Conservation (phyloP, 1,140 invertebrate species). For the Eulimnadia texana region DNA sequence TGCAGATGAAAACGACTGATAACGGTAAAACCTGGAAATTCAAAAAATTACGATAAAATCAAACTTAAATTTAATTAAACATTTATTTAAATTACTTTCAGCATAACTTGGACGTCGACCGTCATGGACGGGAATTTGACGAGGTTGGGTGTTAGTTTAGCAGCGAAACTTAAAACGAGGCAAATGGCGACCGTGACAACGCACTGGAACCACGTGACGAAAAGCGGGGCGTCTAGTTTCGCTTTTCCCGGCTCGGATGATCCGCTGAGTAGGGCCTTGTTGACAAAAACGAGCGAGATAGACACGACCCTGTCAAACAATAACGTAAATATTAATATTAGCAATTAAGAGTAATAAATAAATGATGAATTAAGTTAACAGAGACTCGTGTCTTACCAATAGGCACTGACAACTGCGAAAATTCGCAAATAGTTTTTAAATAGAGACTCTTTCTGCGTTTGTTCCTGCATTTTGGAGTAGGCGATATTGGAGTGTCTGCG, state of each 20-base stretch:
- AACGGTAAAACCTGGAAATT: constrained; percentile 70
- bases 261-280: constrained; percentile 69
- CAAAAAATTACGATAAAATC: constrained; percentile 11
- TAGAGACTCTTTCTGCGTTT: background rate
- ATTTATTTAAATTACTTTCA: constrained; percentile 27
- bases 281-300: constrained; percentile 85
- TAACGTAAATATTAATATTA: constrained; percentile 20
- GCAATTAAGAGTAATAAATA: constrained; percentile 18
- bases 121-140: constrained; percentile 35
- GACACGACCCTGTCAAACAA: constrained; percentile 65
- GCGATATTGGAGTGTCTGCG: too few species aligned
- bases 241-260: constrained; percentile 24
- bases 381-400: constrained; percentile 67
- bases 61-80: background rate
- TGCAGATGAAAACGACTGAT: constrained; percentile 81
- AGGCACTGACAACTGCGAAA: constrained; percentile 47
- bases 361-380: too few species aligned
- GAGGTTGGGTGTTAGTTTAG: constrained; percentile 42
- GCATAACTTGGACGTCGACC: constrained; percentile 31
- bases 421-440: constrained; percentile 47
- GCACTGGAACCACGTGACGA: constrained; percentile 97
- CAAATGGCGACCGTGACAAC: constrained; percentile 75
- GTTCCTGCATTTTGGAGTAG: background rate
- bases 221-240: constrained; percentile 83
- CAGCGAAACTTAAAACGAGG: constrained; percentile 43